Conservation (phyloP, 2,797 vertebrate species). For the Balearica regulorum region DNA sequence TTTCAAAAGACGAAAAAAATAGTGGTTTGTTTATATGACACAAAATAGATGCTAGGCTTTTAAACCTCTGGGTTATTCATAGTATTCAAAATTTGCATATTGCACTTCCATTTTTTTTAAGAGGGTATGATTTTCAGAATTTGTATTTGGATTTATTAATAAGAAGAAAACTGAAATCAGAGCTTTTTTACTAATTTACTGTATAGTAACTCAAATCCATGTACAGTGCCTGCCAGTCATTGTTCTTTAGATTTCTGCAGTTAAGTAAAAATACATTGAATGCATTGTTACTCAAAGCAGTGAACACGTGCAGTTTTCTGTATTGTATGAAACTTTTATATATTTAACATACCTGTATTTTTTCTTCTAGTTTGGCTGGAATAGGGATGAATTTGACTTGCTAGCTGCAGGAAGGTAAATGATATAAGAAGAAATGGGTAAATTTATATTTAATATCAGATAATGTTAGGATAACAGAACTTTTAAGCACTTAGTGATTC, state of each 20-base stretch:
- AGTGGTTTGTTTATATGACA: not conserved
- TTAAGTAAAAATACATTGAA: not conserved
- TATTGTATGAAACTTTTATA: not conserved
- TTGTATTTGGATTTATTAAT: not conserved
- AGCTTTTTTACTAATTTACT: not conserved
- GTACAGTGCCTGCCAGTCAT: not conserved
- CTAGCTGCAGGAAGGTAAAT: slow-evolving; percentile 87
- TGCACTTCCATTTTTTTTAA: not conserved
- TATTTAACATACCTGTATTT: not conserved
- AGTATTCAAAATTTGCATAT: too few species aligned
- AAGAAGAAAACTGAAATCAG: not conserved
- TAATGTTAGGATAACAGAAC: not conserved
- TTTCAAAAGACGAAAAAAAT: not conserved
- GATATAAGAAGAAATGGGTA: not conserved
- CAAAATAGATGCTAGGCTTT: not conserved
- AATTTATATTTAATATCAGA: not conserved
- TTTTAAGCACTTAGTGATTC: not conserved
- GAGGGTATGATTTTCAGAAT: not conserved
- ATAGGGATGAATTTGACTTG: slow-evolving; percentile 80
- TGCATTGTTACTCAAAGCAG: not conserved
- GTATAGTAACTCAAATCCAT: not conserved
- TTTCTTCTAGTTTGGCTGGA: slow-evolving; percentile 84
- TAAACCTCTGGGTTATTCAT: not conserved
- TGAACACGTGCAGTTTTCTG: not conserved
- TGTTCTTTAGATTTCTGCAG: not conserved